Evolutionary conservation across 2,113 vertebrate species (phyloP), one percentile per base, ranked within the genome.

Genomic region (Myxocyprinus asiaticus): DNA sequence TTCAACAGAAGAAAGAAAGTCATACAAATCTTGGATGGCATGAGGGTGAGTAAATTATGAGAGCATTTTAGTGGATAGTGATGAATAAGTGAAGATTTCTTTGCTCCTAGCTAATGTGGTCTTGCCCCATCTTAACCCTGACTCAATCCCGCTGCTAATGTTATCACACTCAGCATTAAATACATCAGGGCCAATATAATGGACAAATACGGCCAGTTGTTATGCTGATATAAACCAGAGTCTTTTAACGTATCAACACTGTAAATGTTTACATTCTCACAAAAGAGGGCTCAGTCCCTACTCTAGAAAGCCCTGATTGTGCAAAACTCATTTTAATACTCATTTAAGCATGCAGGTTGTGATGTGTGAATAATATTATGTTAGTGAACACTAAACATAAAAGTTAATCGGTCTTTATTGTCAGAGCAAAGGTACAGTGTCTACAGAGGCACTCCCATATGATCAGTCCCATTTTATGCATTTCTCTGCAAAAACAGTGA

Each of bases 161-260:
- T 63, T 88, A 92, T 93, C 87, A 93, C 83, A 82, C 84, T 82
- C 84, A 82, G 86, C 85, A 89, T 89, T 91, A 91, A 92, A 89
- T 90, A 73, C 88, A 92, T 93, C 92, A 93, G 7, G 78, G 79
- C 70, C 84, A 85, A 88, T 89, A 89, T 87, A 84, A 86, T 77
- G 85, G 88, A 85, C 88, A 91, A 90, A 89, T 85, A 86, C 83
- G 81, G 79, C 82, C 85, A 75, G 15, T 63, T 48, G 67, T 72
- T 51, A 71, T 33, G 15, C 88, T 91, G 91, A 92, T 88, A 88
- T 87, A 86, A 92, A 88, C 87, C 91, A 92, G 91, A 88, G 84
- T 87, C 88, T 83, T 70, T 81, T 83, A 86, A 80, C 81, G 84
- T 85, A 88, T 87, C 83, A 81, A 77, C 22, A 33, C 89, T 91